Evolutionary conservation across 2,113 vertebrate genomes (phyloP).

Genomic region (Neogale vison): DNA sequence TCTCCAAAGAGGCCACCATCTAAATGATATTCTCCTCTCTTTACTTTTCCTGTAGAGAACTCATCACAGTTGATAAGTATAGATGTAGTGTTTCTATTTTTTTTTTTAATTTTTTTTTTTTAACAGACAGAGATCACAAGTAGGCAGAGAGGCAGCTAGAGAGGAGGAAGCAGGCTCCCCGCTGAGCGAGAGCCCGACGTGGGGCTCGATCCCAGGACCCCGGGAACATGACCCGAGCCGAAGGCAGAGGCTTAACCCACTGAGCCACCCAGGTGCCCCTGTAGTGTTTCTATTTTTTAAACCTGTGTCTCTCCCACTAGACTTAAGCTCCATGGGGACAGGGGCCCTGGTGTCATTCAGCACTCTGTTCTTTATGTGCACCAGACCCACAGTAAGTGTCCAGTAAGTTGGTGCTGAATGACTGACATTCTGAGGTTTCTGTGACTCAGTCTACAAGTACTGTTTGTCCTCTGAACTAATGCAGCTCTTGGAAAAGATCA

Average conservation of each 20-base stretch:
- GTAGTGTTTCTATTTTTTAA: not conserved
- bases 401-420: not conserved
- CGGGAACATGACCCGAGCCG: too few relatives aligned
- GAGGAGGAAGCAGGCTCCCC: too few relatives aligned
- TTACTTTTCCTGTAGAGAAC: not conserved
- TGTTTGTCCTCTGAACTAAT: not conserved
- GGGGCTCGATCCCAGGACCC: too few relatives aligned
- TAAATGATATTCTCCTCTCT: not conserved
- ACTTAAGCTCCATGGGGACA: not conserved
- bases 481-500: not conserved
- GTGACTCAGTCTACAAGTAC: not conserved
- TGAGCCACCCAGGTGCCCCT: too few relatives aligned
- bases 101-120: too few relatives aligned
- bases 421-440: not conserved
- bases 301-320: not conserved
- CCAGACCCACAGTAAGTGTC: not conserved
- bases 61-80: not conserved
- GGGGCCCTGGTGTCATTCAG: not conserved
- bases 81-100: not conserved
- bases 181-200: too few relatives aligned
- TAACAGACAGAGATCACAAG: too few relatives aligned
- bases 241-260: too few relatives aligned
- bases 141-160: too few relatives aligned
- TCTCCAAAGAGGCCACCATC: not conserved
- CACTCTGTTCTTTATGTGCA: not conserved